Evolutionary conservation across 2,113 vertebrate species (phyloP), one percentile per base, ranked within the genome.

Genomic region (Gambusia holbrooki): DNA sequence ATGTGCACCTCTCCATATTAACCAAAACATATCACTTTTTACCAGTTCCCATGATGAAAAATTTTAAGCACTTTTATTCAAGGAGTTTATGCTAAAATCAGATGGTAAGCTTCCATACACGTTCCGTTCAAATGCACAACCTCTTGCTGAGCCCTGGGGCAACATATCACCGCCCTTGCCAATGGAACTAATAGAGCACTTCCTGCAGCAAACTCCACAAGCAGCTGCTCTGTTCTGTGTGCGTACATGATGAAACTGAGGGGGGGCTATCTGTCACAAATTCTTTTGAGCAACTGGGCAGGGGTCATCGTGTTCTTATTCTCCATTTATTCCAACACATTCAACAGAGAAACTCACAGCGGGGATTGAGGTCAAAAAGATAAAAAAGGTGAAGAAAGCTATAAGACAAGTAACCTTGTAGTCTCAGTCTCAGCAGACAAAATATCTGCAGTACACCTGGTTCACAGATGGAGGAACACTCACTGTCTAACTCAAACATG

Each of bases 181-280:
- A 86, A 85, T 91, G 89, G 91, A 93, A 92, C 93, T 93, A 94
- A 95, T 93, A 92, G 88, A 92, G 85, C 66, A 84, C 91, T 94
- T 94, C 92, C 93, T 93, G 92, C 82, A 86, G 82, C 79, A 73
- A 81, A 62, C 66, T 80, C 83, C 77, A 82, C 73, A 87, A 84
- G 87, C 93, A 94, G 93, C 93, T 93, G 92, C 91, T 90, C 76
- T 64, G 22, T 82, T 76, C 69, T 75, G 54, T 69, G 73, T 80
- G 71, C 63, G 72, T 64, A 33, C 64, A 68, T 74, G 75, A 82
- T 67, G 69, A 81, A 71, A 80, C 61, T n/a, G 25, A 54, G 54
- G 40, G 65, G 80, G 80, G 73, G 45, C 61, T 77, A 78, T 85
- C 63, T 84, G 72, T 78, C 81, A 80, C 73, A 73, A 79, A 88